Evolutionary conservation across 2,113 vertebrate genomes (phyloP), one percentile per base, ranked within the genome.

Genomic region (Suricata suricatta): DNA sequence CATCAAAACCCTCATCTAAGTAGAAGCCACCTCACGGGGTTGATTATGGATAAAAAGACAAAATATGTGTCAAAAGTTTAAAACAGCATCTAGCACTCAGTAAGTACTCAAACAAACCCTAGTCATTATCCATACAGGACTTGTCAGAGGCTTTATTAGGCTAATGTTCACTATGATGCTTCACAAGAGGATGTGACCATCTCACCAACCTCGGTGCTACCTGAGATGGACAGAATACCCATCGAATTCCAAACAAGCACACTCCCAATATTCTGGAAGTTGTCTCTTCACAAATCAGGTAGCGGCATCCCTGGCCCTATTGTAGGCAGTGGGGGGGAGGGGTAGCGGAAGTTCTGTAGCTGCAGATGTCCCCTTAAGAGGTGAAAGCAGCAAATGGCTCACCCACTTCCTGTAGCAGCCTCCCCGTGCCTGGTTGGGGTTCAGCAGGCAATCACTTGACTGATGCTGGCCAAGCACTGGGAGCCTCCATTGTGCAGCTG

Each of bases 401-500:
- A 1, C 23, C 9, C 14, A 1, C 66, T n/a, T 31, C 2, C 5
- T 1, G 35, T 35, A 27, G 31, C 29, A 16, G 0, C 7, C 15
- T 25, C 68, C 13, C n/a, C 27, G 13, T 19, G 7, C 10, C 66
- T 57, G 72, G 19, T 52, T 66, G 10, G 2, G 31, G 23, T 23
- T 19, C 57, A 38, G 38, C 11, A 38, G 33, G 88, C 25, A 4
- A 23, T 15, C 52, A 11, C 3, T 2, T 2, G 44, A 60, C 0
- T 29, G 72, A 66, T 2, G n/a, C 31, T 0, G 0, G 31, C 23
- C 54, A n/a, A 47, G 35, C 1, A 33, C 25, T 38, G 88, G 35
- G 95, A 97, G 93, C 84, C 50, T 90, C 76, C 38, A 5, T 68
- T 82, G 88, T 68, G 90, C 71, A 82, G 74, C 64, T 90, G 77